Conservation (phyloP, 1,140 invertebrate species). For the Marisa cornuarietis region DNA sequence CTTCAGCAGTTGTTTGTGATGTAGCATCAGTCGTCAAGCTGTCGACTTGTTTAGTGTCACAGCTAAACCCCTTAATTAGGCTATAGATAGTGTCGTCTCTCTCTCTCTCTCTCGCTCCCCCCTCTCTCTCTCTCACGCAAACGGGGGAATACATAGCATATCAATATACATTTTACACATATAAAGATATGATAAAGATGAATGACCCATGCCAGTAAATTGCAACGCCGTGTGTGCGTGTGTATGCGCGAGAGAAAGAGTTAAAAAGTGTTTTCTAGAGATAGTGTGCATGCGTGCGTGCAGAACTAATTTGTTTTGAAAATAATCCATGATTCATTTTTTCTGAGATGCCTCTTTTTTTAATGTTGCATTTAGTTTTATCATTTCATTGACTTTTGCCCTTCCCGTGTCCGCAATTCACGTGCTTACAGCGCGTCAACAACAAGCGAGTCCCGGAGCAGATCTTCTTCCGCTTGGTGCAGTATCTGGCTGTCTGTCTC, state of each 20-base stretch:
- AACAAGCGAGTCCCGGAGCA: conserved; percentile 75
- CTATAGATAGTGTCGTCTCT: too few species aligned
- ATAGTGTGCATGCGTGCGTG: too few species aligned
- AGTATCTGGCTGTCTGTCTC: conserved; percentile 80
- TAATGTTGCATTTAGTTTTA: not conserved
- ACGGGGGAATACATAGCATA: too few species aligned
- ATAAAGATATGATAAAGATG: too few species aligned
- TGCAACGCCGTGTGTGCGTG: not conserved
- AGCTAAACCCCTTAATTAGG: too few species aligned
- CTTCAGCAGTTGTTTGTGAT: not conserved
- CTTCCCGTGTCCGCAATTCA: conserved; percentile 21
- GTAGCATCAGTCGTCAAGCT: not conserved
- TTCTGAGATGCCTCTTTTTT: not conserved
- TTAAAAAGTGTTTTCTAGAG: not conserved
- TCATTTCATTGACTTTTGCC: not conserved
- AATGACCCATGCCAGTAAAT: not conserved
- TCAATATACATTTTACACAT: too few species aligned
- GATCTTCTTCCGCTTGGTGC: conserved; percentile 81
- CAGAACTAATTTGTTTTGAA: not conserved
- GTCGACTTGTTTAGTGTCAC: not conserved
- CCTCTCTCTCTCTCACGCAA: too few species aligned
- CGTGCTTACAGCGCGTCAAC: conserved; percentile 68
- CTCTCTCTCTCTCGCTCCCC: too few species aligned
- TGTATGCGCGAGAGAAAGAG: not conserved
- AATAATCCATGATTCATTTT: not conserved